Percentiles rank a stretch among this genome's conserved stretches.
These are phyloP conservation scores for Cairina moschata DNA, from an alignment of 2,113 vertebrate species.

Conservation along the genomic window DNA sequence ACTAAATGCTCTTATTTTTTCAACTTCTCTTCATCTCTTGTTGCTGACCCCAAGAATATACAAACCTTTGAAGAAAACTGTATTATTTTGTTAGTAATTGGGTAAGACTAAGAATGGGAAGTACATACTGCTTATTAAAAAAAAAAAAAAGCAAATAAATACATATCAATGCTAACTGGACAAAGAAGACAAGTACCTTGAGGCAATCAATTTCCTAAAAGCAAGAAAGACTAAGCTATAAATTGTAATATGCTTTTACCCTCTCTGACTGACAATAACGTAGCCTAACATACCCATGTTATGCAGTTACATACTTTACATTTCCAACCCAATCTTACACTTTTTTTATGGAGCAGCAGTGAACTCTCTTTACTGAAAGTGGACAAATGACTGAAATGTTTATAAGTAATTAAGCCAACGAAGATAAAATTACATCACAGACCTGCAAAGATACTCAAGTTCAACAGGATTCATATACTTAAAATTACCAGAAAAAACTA, in stretches of 20 bases:
- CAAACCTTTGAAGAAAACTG: neutral
- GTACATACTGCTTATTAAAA: neutral
- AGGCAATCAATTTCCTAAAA: neutral
- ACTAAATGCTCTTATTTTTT: neutral
- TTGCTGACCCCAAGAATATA: neutral
- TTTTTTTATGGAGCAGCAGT: neutral
- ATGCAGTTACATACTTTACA: neutral
- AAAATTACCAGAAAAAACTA: neutral
- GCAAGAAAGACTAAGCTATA: neutral
- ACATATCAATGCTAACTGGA: neutral
- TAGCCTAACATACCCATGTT: neutral
- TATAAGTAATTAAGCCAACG: neutral
- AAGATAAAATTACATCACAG: neutral
- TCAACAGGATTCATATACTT: neutral
- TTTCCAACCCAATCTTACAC: neutral
- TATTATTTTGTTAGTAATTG: neutral
- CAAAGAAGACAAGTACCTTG: neutral
- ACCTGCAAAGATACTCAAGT: neutral
- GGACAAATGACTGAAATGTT: neutral
- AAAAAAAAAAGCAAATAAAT: slow-evolving; percentile 10
- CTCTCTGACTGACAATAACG: neutral
- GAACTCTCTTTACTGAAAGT: neutral
- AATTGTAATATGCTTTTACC: neutral
- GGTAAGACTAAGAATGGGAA: neutral
- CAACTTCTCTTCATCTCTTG: neutral